Base-by-base conservation (phyloP, 30 jellyfish, hydroid and myxozoan species). In the Calvadosia cruxmelitensis region DNA sequence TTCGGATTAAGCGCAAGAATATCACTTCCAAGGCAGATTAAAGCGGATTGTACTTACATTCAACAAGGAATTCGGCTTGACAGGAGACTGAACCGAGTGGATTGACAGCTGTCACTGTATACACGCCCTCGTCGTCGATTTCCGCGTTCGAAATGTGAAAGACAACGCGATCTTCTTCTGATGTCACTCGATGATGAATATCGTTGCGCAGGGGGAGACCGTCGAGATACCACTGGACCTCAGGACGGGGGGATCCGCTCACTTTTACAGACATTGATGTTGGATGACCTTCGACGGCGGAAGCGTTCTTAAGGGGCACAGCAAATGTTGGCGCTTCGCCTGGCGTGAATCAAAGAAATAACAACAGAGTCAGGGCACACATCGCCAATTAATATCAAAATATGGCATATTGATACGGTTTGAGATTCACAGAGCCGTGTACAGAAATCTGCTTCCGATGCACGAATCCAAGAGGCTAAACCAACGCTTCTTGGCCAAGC, bases 161-260 rank as follows among this genome's bases (percentile, higher is more conserved):
- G 27, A 72, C 52, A 2, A 74, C 80, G 10, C 33, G 16, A 25
- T 71, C 92, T 23, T 73, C 95, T 3, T 74, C 87, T 28, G 53
- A 63, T 52, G 63, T 57, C 24, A 91, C 64, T 35, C 74, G 73
- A 65, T 91, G 95, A 1, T 81, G 65, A 71, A 78, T 78, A 71
- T 82, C 95, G 33, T 61, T 75, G 53, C 94, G 91, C 12, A 91
- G 92, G 49, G 99, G 99, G 1, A 72, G 76, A 29, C 99, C 99
- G 68, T 91, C 92, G 26, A 82, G 81, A 65, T 66, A 91, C 99
- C 99, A 91, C 15, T 64, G 83, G 12, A 82, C 80, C 5, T 82
- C 95, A 0, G 99, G 99, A 35, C 70, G 67, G 28, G 99, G 99
- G 32, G 32, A 42, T 0, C 99, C 99, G 31, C 52, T 65, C 53